These are phyloP conservation scores for Ptychodera flava DNA, from an alignment of 35 echinoderm and acorn worm species.

Conservation along the genomic window DNA sequence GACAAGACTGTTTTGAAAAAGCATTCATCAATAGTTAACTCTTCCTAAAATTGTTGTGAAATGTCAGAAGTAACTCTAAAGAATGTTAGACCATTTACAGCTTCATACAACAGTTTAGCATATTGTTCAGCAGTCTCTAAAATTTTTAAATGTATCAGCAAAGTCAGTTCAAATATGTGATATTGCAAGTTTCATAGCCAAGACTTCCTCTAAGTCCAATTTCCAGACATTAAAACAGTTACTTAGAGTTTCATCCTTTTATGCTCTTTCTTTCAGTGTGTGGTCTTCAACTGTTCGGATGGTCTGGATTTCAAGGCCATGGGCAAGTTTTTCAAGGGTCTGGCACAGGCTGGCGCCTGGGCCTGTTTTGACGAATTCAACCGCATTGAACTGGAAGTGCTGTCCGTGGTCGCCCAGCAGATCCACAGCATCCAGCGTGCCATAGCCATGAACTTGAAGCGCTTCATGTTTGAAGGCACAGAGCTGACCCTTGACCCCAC, in stretches of 20 bases:
- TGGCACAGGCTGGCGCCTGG: slow-evolving; percentile 91
- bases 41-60: no score
- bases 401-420: slow-evolving; percentile 94
- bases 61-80: no score
- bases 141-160: no score
- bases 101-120: no score
- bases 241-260: neutral
- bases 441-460: slow-evolving; percentile 69
- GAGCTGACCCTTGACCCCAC: slow-evolving; percentile 91
- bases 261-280: slow-evolving; percentile 58
- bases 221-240: no score
- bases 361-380: slow-evolving; percentile 99
- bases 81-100: no score
- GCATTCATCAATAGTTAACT: no score
- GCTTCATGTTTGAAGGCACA: slow-evolving; percentile 94
- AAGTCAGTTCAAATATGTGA: no score
- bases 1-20: no score
- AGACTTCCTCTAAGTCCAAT: no score
- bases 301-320: slow-evolving; percentile 97
- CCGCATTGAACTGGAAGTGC: slow-evolving; percentile 93
- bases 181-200: no score
- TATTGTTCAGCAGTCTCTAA: no score
- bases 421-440: slow-evolving; percentile 93
- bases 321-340: slow-evolving; percentile 97
- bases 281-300: slow-evolving; percentile 99